Base-by-base conservation (phyloP, 2,888 invertebrate genomes). In the Teleogryllus oceanicus region DNA sequence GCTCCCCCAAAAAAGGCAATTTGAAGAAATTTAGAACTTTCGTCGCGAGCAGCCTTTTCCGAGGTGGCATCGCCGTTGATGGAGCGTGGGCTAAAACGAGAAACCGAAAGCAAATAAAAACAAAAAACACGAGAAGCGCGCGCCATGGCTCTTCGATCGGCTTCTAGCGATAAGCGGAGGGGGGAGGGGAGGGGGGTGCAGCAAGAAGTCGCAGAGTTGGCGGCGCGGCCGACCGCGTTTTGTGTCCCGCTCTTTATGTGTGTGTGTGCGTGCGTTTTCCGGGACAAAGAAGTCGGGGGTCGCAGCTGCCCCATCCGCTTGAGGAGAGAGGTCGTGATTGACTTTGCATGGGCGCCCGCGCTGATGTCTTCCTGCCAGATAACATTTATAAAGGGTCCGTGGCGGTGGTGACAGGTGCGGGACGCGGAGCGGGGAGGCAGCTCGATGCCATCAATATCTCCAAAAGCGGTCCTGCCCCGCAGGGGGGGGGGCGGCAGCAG, bases 361-460 rank as follows among this genome's bases (percentile, higher is more conserved):
- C 62, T n/a, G 62, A 62, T n/a, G n/a, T 62, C 16, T 62, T 62
- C n/a, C 62, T 62, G n/a, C 37, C n/a, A 62, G 62, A 62, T 62
- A 62, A 62, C 62, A 62, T 62, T 62, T n/a, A 62, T 62, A 18
- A 37, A 37, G 37, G 37, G 37, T 37, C 37, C 37, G 37, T 37
- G 37, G 37, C 37, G 37, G 37, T 5, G 62, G 62, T 62, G 62
- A 62, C 16, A 18, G 62, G 62, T n/a, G 16, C 13, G n/a, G 49
- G 77, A 11, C n/a, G 77, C 49, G 24, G 77, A 50, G 21, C 0
- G 77, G 49, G 77, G 16, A n/a, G 77, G 77, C 77, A 13, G 16
- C 49, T 21, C n/a, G 77, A 49, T 50, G 77, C 77, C 50, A 77
- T 62, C 62, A 62, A 62, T 62, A 62, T 62, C 62, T 62, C 62